A percentile compares a stretch with the other conserved stretches of the same genome.
These are phyloP conservation scores for Sarcophaga bullata DNA, from an alignment of 1,140 invertebrate genomes.

Conservation along the genomic window DNA sequence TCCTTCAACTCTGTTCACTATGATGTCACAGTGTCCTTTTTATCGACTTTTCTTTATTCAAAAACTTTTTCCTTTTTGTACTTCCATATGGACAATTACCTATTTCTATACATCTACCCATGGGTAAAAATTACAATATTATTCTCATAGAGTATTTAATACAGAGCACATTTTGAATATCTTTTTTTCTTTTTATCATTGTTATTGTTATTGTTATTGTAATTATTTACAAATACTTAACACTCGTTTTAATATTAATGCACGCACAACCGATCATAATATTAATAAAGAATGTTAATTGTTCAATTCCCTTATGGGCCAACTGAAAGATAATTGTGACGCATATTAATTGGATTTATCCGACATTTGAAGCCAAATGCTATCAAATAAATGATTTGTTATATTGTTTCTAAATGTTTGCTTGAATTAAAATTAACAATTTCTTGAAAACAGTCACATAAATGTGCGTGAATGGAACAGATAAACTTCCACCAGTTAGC, in stretches of 20 bases:
- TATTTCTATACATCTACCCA: too few relatives aligned
- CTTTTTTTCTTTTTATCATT: background rate
- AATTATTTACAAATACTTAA: background rate
- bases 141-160: background rate
- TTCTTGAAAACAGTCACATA: too few relatives aligned
- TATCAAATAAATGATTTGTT: too few relatives aligned
- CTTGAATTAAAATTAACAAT: too few relatives aligned
- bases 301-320: background rate
- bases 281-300: constrained; percentile 12
- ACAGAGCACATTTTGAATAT: background rate
- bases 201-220: background rate
- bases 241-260: background rate
- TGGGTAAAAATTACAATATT: background rate
- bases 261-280: background rate
- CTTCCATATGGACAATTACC: too few relatives aligned
- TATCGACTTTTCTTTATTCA: too few relatives aligned
- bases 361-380: too few relatives aligned
- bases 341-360: background rate
- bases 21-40: too few relatives aligned
- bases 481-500: too few relatives aligned
- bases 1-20: too few relatives aligned
- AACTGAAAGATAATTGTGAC: constrained; percentile 3
- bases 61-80: background rate
- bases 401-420: too few relatives aligned
- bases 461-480: too few relatives aligned